Conservation (phyloP, 2,113 vertebrate species). For the Bathybates hornii region DNA sequence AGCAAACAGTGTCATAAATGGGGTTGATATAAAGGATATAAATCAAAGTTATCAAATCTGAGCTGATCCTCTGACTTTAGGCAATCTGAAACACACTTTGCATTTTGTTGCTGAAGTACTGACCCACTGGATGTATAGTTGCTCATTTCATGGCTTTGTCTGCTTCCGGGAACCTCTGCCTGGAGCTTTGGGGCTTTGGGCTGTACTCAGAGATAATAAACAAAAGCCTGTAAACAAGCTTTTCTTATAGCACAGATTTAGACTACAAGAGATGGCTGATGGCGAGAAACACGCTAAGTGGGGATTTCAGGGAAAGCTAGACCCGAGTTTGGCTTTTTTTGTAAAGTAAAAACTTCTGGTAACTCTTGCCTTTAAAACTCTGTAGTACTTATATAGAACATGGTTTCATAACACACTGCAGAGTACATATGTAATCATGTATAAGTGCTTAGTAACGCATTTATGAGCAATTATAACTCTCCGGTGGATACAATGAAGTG, state of each 20-base stretch:
- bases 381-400: neutral
- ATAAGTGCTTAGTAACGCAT: neutral
- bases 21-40: neutral
- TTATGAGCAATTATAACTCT: neutral
- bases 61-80: neutral
- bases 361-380: neutral
- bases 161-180: neutral
- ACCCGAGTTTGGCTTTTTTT: accelerated
- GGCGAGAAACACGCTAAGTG: neutral
- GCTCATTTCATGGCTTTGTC: neutral
- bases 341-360: neutral
- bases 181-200: neutral
- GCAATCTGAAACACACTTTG: neutral
- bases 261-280: neutral
- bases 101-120: neutral
- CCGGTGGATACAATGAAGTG: neutral
- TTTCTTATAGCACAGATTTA: neutral
- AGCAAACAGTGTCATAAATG: neutral
- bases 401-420: neutral
- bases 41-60: neutral
- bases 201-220: neutral
- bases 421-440: neutral
- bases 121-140: neutral
- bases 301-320: neutral
- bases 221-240: neutral